Evolutionary conservation across 2,113 vertebrate species (phyloP).

Genomic region (Etheostoma spectabile): DNA sequence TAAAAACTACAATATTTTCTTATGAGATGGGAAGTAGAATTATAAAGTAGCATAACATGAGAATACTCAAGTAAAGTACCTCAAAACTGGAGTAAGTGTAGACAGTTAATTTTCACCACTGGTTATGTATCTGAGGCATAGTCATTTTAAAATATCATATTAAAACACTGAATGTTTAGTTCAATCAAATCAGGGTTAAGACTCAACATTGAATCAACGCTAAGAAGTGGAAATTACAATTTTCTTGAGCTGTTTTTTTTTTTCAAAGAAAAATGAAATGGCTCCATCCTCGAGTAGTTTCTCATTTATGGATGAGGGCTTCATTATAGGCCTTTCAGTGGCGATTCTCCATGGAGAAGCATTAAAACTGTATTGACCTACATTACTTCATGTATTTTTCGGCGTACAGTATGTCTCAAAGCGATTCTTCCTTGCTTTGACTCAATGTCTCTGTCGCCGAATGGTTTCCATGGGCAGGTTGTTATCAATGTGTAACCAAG

Average conservation of each 20-base stretch:
- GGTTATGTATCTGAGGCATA: slow-evolving; percentile 1
- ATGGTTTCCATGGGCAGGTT: slow-evolving; percentile 11
- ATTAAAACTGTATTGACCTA: slow-evolving; percentile 68
- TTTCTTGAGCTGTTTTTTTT: neutral
- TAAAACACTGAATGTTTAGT: neutral
- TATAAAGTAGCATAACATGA: neutral
- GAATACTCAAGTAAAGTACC: neutral
- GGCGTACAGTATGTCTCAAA: slow-evolving; percentile 29
- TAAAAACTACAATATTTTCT: neutral
- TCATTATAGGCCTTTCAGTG: slow-evolving; percentile 40
- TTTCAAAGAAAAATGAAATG: neutral
- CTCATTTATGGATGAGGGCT: slow-evolving; percentile 45
- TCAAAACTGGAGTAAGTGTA: neutral
- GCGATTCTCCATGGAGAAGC: slow-evolving; percentile 45
- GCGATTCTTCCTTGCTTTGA: slow-evolving; percentile 25
- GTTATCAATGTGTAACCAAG: slow-evolving; percentile 57
- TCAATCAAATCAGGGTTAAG: slow-evolving; percentile 12
- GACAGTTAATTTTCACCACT: neutral
- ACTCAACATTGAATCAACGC: slow-evolving; percentile 1
- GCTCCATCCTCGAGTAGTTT: slow-evolving; percentile 24
- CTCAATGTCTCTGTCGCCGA: slow-evolving; percentile 28
- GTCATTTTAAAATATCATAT: slow-evolving; percentile 11
- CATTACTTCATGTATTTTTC: slow-evolving; percentile 59
- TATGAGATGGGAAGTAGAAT: neutral
- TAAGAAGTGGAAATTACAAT: slow-evolving; percentile 30